These are phyloP conservation scores for Datnioides undecimradiatus DNA, from an alignment of 2,113 vertebrate genomes.

Conservation along the genomic window DNA sequence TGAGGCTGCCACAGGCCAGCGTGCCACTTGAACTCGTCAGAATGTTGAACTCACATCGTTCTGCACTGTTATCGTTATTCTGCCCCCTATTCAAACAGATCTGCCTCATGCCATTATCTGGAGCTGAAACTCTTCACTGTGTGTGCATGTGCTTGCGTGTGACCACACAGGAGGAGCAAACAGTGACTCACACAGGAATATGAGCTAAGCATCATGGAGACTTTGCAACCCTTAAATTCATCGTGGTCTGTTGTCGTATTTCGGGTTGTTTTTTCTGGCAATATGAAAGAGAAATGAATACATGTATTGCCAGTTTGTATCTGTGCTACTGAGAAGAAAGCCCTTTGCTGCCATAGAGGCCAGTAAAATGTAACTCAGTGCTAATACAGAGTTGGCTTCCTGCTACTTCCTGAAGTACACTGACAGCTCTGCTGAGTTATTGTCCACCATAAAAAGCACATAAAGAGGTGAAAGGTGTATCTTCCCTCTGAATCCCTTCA, in stretches of 20 bases:
- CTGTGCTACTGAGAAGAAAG: constrained; percentile 1
- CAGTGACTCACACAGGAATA: constrained; percentile 43
- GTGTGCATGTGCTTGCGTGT: neutral
- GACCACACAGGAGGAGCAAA: constrained; percentile 5
- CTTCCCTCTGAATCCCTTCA: constrained; percentile 16
- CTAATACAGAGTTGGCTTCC: constrained; percentile 11
- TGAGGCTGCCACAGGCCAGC: neutral
- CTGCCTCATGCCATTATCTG: constrained; percentile 18
- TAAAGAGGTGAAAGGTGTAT: constrained; percentile 32
- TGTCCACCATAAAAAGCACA: constrained; percentile 51
- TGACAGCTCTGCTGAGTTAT: constrained; percentile 41
- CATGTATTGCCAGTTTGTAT: neutral
- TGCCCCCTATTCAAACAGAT: constrained; percentile 40
- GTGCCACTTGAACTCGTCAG: constrained; percentile 19
- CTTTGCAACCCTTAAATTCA: neutral
- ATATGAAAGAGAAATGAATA: constrained; percentile 4
- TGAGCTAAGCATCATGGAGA: neutral
- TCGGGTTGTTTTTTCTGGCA: neutral
- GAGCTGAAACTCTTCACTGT: constrained; percentile 12
- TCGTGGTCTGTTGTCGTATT: neutral
- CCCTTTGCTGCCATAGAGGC: neutral
- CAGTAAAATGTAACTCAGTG: constrained; percentile 34
- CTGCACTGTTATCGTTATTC: constrained; percentile 5
- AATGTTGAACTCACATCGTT: constrained; percentile 11
- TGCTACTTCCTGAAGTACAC: constrained; percentile 21